These are phyloP conservation scores for Microctenopoma lineatum DNA, from an alignment of 2,797 vertebrate species.

Conservation along the genomic window DNA sequence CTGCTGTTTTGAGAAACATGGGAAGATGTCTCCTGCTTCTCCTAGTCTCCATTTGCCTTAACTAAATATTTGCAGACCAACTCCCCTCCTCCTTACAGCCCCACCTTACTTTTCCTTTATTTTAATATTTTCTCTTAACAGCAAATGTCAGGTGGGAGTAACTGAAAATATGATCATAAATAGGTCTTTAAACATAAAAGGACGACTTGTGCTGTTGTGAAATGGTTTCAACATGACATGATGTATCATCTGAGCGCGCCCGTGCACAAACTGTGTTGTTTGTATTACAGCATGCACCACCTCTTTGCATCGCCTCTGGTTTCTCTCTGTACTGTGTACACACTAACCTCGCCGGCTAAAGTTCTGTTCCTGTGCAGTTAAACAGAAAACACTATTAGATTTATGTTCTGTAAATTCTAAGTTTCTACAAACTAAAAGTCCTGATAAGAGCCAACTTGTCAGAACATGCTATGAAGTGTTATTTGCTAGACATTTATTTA, in stretches of 20 bases:
- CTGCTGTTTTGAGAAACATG: conserved; percentile 32
- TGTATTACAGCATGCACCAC: background rate
- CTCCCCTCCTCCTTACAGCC: background rate
- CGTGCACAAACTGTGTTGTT: background rate
- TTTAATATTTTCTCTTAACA: background rate
- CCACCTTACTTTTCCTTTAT: background rate
- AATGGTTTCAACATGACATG: background rate
- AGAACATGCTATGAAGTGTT: too few species aligned
- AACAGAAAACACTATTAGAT: too few species aligned
- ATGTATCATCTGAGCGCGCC: background rate
- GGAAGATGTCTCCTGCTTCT: conserved; percentile 7
- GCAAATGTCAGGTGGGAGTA: background rate
- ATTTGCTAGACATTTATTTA: too few species aligned
- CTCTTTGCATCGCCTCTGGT: background rate
- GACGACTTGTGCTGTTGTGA: background rate
- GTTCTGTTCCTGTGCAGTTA: too few species aligned
- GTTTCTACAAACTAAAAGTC: too few species aligned
- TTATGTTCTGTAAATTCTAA: too few species aligned
- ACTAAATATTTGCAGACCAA: conserved; percentile 41
- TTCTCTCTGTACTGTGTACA: background rate
- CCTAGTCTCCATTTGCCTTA: conserved; percentile 14
- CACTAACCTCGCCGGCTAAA: background rate
- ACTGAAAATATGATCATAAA: background rate
- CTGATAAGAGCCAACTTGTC: too few species aligned
- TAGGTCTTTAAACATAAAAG: background rate